phyloP scores from a whole-genome alignment of 2,888 invertebrate species.

The Bellardia pandia region DNA sequence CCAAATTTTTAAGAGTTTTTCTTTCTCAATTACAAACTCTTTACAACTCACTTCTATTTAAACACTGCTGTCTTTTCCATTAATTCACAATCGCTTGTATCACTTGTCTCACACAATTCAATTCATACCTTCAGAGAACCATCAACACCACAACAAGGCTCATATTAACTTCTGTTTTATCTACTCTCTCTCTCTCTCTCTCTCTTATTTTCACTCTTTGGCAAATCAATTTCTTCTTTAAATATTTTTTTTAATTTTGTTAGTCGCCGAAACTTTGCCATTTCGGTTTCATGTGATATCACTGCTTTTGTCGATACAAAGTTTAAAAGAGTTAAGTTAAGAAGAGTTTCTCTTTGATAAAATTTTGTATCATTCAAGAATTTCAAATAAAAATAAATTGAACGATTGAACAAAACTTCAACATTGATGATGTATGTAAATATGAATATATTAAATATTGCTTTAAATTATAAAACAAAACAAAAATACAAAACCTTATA shows the following conservation, averaged over 20 bases:
- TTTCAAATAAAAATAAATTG: conserved; percentile 66
- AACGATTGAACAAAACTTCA: conserved; percentile 44
- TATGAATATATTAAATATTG: conserved; percentile 61
- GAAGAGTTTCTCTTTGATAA: conserved; percentile 22
- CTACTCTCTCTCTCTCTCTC: not conserved
- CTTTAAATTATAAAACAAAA: conserved; percentile 25
- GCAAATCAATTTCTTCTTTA: not conserved
- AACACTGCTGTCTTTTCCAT: conserved; percentile 31
- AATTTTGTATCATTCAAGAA: conserved; percentile 44
- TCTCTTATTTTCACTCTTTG: not conserved
- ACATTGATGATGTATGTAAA: conserved; percentile 74
- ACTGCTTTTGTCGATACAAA: conserved; percentile 76
- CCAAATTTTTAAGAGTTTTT: conserved; percentile 57
- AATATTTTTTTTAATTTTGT: conserved; percentile 44
- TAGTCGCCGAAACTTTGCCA: conserved; percentile 82
- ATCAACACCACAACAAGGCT: conserved; percentile 14
- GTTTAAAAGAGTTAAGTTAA: conserved; percentile 25
- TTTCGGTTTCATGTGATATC: conserved; percentile 84
- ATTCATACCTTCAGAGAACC: not conserved
- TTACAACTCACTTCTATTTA: conserved; percentile 58
- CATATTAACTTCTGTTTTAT: not conserved
- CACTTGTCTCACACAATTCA: conserved; percentile 34
- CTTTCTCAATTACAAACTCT: conserved; percentile 29
- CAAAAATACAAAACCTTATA: conserved; percentile 75
- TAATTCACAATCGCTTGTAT: conserved; percentile 9